These are phyloP conservation scores for Lontra canadensis DNA, from an alignment of 2,113 vertebrate genomes.

Conservation along the genomic window DNA sequence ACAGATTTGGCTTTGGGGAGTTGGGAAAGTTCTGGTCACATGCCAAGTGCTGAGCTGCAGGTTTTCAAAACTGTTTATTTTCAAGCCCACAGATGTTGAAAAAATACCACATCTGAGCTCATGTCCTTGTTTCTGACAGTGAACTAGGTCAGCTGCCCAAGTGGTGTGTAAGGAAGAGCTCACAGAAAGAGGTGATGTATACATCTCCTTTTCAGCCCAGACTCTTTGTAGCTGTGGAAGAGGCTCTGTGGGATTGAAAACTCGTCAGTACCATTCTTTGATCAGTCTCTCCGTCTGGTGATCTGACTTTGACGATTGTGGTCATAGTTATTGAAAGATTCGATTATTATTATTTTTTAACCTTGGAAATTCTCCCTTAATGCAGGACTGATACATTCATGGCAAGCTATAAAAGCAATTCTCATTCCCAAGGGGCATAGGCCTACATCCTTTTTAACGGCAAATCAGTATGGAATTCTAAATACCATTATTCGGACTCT, in stretches of 20 bases:
- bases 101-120: neutral
- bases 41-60: neutral
- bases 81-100: neutral
- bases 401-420: neutral
- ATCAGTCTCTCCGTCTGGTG: neutral
- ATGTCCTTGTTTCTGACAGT: neutral
- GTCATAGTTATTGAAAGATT: neutral
- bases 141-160: neutral
- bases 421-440: neutral
- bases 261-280: neutral
- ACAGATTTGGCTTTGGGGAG: neutral
- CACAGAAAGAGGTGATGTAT: neutral
- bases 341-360: neutral
- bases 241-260: neutral
- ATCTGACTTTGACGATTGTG: neutral
- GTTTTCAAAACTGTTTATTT: slow-evolving; percentile 35
- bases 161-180: neutral
- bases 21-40: neutral
- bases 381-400: neutral
- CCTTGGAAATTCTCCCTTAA: neutral
- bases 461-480: neutral
- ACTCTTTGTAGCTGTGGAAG: neutral
- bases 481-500: neutral
- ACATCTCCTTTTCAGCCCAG: neutral
- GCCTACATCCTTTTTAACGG: neutral